Percentiles rank a stretch among this genome's conserved stretches.
phyloP scores from a whole-genome alignment of 1,140 invertebrate genomes.

The Drosophila ficusphila region DNA sequence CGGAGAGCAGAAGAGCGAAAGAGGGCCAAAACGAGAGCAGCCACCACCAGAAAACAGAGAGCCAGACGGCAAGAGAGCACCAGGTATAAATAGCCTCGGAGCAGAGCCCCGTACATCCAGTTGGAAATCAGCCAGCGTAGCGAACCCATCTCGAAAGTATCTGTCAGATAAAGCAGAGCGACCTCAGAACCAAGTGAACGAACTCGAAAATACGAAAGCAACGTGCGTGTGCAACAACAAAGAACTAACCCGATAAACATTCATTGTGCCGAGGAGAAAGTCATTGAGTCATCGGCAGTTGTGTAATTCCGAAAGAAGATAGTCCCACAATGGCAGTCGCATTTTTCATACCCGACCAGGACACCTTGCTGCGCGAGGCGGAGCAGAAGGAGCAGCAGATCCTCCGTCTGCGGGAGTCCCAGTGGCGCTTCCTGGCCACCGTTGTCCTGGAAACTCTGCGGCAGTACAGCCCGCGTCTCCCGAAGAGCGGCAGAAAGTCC shows the following conservation, averaged over 20 bases:
- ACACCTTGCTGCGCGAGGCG: slow-evolving; percentile 63
- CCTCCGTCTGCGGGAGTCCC: slow-evolving; percentile 60
- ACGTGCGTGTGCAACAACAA: slow-evolving; percentile 52
- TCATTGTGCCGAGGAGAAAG: slow-evolving; percentile 73
- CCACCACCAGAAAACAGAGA: slow-evolving; percentile 18
- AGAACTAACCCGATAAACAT: slow-evolving; percentile 66
- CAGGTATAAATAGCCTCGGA: slow-evolving; percentile 54
- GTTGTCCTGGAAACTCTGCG: slow-evolving; percentile 63
- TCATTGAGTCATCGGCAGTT: slow-evolving; percentile 72
- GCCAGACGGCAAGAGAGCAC: slow-evolving; percentile 19
- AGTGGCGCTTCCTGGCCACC: slow-evolving; percentile 72
- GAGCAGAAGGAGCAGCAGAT: slow-evolving; percentile 71
- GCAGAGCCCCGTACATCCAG: slow-evolving; percentile 40
- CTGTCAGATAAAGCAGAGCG: not conserved
- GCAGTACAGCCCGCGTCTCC: slow-evolving; percentile 59
- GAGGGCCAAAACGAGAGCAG: slow-evolving; percentile 20
- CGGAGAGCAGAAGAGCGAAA: not conserved
- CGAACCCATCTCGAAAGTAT: slow-evolving; percentile 20
- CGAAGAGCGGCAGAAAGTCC: slow-evolving; percentile 58
- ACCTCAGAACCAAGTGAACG: slow-evolving; percentile 64
- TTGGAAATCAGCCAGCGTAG: slow-evolving; percentile 49
- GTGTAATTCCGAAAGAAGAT: slow-evolving; percentile 67
- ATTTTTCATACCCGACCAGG: slow-evolving; percentile 78
- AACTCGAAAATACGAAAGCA: slow-evolving; percentile 45
- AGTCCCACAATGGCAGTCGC: slow-evolving; percentile 69